Evolutionary conservation across 2,113 vertebrate species (phyloP).

Genomic region (Erythrocercus mccallii): DNA sequence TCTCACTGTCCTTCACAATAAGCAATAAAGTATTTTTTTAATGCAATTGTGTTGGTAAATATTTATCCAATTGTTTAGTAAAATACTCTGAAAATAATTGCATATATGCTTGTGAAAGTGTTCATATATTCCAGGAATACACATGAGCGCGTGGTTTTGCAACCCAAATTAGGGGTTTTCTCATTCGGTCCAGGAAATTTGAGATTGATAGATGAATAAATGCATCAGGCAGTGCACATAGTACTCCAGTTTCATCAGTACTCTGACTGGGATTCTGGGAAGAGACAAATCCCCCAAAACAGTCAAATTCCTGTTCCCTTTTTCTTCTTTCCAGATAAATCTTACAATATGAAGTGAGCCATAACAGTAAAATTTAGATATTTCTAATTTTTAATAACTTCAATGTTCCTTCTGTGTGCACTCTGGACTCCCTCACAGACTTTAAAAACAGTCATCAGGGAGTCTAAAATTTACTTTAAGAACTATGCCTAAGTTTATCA

Average conservation of each 20-base stretch:
- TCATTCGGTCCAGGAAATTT: background rate
- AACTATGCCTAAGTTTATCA: background rate
- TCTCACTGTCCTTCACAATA: background rate
- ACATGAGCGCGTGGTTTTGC: background rate
- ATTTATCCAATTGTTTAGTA: background rate
- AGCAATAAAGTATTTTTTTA: background rate
- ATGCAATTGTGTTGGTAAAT: background rate
- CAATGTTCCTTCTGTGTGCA: background rate
- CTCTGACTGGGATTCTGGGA: background rate
- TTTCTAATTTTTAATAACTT: background rate
- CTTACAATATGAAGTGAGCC: background rate
- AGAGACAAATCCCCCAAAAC: background rate
- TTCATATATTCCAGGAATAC: background rate
- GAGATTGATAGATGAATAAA: background rate
- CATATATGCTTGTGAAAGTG: background rate
- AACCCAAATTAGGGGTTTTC: background rate
- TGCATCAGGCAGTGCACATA: background rate
- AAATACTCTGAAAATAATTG: background rate
- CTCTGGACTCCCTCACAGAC: background rate
- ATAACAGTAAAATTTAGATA: background rate
- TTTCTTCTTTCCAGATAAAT: background rate
- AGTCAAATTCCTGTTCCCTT: background rate
- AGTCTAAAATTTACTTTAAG: background rate
- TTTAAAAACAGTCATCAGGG: background rate
- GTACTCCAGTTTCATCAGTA: background rate